Evolutionary conservation across 2,888 invertebrate species (phyloP).

Genomic region (Troides helena): DNA sequence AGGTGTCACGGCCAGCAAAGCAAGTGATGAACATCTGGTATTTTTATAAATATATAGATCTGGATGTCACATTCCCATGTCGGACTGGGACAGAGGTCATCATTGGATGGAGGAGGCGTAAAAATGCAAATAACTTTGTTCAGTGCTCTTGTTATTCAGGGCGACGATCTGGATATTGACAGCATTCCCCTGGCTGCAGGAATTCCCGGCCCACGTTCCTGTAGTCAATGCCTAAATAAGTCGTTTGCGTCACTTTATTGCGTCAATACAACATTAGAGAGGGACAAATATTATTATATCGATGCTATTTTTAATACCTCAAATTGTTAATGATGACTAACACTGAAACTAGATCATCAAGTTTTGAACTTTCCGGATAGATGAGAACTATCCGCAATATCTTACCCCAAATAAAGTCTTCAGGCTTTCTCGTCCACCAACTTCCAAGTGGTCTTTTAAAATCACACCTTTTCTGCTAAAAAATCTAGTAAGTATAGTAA

Average conservation of each 20-base stretch:
- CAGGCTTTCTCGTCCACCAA: too few relatives aligned
- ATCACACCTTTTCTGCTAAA: too few relatives aligned
- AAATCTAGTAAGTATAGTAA: too few relatives aligned
- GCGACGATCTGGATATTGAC: conserved; percentile 28
- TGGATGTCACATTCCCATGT: conserved; percentile 1
- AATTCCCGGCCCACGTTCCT: conserved; percentile 23
- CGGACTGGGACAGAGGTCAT: conserved; percentile 8
- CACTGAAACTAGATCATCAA: too few relatives aligned
- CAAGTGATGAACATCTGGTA: too few relatives aligned
- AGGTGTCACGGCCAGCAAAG: too few relatives aligned
- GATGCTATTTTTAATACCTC: background rate
- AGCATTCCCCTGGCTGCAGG: conserved; percentile 27
- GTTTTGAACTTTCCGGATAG: too few relatives aligned
- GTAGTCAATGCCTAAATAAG: conserved; percentile 29
- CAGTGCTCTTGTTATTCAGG: conserved; percentile 28
- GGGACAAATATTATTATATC: background rate
- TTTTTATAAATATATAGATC: background rate
- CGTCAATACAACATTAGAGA: conserved; percentile 6
- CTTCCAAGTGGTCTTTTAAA: too few relatives aligned
- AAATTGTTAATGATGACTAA: too few relatives aligned
- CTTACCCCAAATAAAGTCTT: too few relatives aligned
- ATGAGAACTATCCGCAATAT: too few relatives aligned
- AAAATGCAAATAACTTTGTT: conserved; percentile 29
- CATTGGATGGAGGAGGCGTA: conserved; percentile 9
- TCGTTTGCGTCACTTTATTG: conserved; percentile 23